Evolutionary conservation across 1,140 invertebrate genomes (phyloP).

Genomic region (Maniola jurtina): DNA sequence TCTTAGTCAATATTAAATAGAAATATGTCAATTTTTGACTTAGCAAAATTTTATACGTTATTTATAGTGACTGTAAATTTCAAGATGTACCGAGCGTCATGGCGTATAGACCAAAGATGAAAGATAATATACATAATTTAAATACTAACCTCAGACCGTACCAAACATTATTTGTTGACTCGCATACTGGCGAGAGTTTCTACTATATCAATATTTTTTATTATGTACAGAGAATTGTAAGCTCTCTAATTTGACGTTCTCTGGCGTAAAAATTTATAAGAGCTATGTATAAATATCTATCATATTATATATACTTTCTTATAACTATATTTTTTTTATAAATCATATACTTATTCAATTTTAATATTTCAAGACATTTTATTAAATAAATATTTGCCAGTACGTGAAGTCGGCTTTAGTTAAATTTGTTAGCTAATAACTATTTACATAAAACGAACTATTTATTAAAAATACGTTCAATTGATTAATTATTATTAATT

Average conservation of each 20-base stretch:
- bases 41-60: conserved; percentile 78
- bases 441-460: conserved; percentile 19
- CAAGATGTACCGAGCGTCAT: conserved; percentile 67
- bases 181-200: conserved; percentile 20
- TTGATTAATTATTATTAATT: conserved; percentile 6
- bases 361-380: background rate
- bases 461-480: conserved; percentile 24
- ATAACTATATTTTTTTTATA: background rate
- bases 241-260: conserved; percentile 14
- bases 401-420: conserved; percentile 27
- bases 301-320: background rate
- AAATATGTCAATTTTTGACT: conserved; percentile 78
- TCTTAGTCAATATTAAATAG: conserved; percentile 77
- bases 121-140: conserved; percentile 67
- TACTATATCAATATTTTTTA: conserved; percentile 3
- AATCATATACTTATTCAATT: background rate
- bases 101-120: conserved; percentile 75
- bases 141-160: conserved; percentile 75
- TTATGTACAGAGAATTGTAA: conserved; percentile 6
- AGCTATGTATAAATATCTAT: background rate
- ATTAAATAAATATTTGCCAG: conserved; percentile 11
- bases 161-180: conserved; percentile 69
- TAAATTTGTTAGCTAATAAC: conserved; percentile 30
- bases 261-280: background rate
- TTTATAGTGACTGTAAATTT: conserved; percentile 70